Evolutionary conservation across 2,797 vertebrate species (phyloP).

Genomic region (Notolepis coatsorum): DNA sequence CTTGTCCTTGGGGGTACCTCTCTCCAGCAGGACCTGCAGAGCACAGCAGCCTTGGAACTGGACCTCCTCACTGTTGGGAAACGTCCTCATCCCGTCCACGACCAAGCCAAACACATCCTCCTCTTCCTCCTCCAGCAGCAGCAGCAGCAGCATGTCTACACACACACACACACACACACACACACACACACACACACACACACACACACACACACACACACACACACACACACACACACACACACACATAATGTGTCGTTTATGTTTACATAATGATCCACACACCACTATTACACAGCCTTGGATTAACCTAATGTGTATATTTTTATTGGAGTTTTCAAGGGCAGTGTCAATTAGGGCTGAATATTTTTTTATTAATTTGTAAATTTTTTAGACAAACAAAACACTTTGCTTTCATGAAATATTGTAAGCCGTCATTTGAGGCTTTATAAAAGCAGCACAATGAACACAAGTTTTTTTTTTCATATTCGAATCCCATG

Average conservation of each 20-base stretch:
- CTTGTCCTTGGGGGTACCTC: constrained; percentile 86
- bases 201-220: constrained; percentile 4
- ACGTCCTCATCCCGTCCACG: constrained; percentile 88
- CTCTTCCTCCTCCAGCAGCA: constrained; percentile 86
- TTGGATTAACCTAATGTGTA: too few relatives aligned
- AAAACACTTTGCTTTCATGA: too few relatives aligned
- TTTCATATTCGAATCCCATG: too few relatives aligned
- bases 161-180: constrained; percentile 4
- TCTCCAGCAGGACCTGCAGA: constrained; percentile 88
- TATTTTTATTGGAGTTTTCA: too few relatives aligned
- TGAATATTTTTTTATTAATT: too few relatives aligned
- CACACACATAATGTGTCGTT: not conserved
- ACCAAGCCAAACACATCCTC: constrained; percentile 89
- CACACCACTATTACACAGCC: too few relatives aligned
- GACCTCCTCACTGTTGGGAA: constrained; percentile 85
- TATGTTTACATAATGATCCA: not conserved
- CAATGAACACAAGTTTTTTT: too few relatives aligned
- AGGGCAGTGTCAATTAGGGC: too few relatives aligned
- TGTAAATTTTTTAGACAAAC: too few relatives aligned
- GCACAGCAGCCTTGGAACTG: constrained; percentile 89
- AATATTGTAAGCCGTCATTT: too few relatives aligned
- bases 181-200: constrained; percentile 2
- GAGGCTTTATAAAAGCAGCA: too few relatives aligned
- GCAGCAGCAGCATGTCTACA: constrained; percentile 83
- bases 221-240: not conserved